Conservation (phyloP, 2,797 vertebrate genomes). For the Acanthopagrus latus region DNA sequence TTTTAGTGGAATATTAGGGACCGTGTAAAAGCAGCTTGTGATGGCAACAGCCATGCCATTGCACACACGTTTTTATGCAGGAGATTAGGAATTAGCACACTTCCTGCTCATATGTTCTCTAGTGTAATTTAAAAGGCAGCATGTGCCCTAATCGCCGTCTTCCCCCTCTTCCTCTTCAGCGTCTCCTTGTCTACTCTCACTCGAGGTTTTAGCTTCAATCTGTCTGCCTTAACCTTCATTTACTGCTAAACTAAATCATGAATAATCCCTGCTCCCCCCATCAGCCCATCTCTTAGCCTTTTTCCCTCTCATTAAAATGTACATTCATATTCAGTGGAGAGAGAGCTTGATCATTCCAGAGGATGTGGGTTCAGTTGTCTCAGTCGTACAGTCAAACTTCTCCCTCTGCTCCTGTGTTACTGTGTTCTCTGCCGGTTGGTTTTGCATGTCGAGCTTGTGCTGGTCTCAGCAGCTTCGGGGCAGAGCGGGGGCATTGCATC, state of each 20-base stretch:
- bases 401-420: constrained; percentile 11
- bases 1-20: no score
- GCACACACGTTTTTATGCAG: constrained; percentile 20
- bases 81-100: constrained; percentile 18
- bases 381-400: constrained; percentile 2
- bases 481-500: constrained; percentile 47
- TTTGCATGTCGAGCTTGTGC: constrained; percentile 55
- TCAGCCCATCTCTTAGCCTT: constrained; percentile 3
- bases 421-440: constrained; percentile 35
- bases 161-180: background rate
- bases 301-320: constrained; percentile 9
- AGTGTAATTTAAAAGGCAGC: constrained; percentile 12
- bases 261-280: constrained; percentile 25
- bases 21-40: no score
- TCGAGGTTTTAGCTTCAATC: constrained; percentile 42
- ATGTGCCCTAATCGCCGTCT: constrained; percentile 3
- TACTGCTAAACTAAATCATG: constrained; percentile 29
- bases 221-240: constrained; percentile 32
- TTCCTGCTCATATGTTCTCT: background rate
- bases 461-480: constrained; percentile 68
- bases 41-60: background rate
- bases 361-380: constrained; percentile 1
- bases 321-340: background rate
- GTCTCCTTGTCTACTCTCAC: constrained; percentile 21
- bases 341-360: constrained; percentile 17